Base-by-base conservation (phyloP, 2,113 vertebrate species). In the Poeciliopsis turrubarensis region DNA sequence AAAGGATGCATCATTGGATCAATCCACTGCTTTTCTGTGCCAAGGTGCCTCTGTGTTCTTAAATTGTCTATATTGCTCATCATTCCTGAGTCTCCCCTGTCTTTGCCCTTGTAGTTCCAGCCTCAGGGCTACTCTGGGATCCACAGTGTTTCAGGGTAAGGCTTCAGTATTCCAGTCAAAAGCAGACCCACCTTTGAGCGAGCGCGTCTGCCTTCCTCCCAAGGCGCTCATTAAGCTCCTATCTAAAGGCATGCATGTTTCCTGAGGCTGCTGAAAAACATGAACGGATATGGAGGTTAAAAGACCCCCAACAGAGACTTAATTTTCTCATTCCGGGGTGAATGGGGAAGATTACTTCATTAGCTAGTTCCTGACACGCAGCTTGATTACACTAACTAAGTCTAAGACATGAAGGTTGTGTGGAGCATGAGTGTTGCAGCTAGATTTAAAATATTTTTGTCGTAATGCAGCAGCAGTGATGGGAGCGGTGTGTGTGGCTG, bases 351-450 rank as follows among this genome's bases (percentile, higher is more conserved):
- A 72, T 92, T 89, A 93, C 91, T 92, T 90, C 83, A 93, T 93
- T 91, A 93, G 86, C 86, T 78, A 41, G 75, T 83, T 90, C 80
- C 83, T 60, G 72, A 83, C 80, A 74, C 71, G 79, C 82, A 88
- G 80, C 86, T 92, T 87, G 85, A 91, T 94, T 92, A 92, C 78
- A 77, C 78, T 84, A 90, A 90, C 87, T 72, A 70, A 86, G 85
- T 87, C 81, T 87, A 22, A 73, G 74, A 72, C 83, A 81, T 37
- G 68, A 86, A 84, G 47, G 37, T 27, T 61, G 74, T 54, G 69
- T 78, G 44, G 67, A 75, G 79, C 80, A 75, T 66, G 75, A 80
- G 78, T 79, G 77, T 80, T 73, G 85, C 85, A 88, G 77, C 83
- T 90, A 65, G 64, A 81, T 77, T 61, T 13, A 25, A 68, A 73